Evolutionary conservation across 2,888 invertebrate species (phyloP).

Genomic region (Papilio demoleus): DNA sequence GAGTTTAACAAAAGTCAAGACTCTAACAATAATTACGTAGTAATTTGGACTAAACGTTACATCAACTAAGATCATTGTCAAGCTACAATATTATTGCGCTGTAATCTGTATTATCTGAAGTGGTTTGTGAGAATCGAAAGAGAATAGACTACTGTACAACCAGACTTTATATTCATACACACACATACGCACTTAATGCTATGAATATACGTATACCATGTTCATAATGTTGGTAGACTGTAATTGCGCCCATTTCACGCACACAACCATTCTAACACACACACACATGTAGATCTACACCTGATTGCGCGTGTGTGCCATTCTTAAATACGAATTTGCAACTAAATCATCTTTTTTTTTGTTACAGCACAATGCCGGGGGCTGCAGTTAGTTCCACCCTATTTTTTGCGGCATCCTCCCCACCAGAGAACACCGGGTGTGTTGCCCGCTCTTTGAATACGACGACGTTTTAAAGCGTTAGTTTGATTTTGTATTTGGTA

Average conservation of each 20-base stretch:
- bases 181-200: background rate
- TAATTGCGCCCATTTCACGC: background rate
- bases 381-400: slow-evolving; percentile 66
- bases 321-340: slow-evolving; percentile 53
- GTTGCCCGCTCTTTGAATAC: slow-evolving; percentile 30
- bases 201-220: background rate
- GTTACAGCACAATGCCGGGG: slow-evolving; percentile 67
- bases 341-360: slow-evolving; percentile 78
- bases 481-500: slow-evolving; percentile 34
- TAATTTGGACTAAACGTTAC: slow-evolving; percentile 28
- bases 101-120: slow-evolving; percentile 29
- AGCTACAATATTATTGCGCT: slow-evolving; percentile 17
- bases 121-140: slow-evolving; percentile 25
- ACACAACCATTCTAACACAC: slow-evolving; percentile 41
- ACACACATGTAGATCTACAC: slow-evolving; percentile 55
- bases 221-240: slow-evolving; percentile 2
- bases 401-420: slow-evolving; percentile 65
- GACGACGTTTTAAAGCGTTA: slow-evolving; percentile 29
- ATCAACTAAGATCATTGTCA: slow-evolving; percentile 17
- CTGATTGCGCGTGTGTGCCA: slow-evolving; percentile 65
- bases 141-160: background rate
- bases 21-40: slow-evolving; percentile 6
- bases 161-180: slow-evolving; percentile 22
- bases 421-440: slow-evolving; percentile 49
- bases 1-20: slow-evolving; percentile 17